Percentiles rank a stretch among this genome's conserved stretches.
Conservation (phyloP, 35 echinoderm and acorn worm genomes). For the Patiria miniata region DNA sequence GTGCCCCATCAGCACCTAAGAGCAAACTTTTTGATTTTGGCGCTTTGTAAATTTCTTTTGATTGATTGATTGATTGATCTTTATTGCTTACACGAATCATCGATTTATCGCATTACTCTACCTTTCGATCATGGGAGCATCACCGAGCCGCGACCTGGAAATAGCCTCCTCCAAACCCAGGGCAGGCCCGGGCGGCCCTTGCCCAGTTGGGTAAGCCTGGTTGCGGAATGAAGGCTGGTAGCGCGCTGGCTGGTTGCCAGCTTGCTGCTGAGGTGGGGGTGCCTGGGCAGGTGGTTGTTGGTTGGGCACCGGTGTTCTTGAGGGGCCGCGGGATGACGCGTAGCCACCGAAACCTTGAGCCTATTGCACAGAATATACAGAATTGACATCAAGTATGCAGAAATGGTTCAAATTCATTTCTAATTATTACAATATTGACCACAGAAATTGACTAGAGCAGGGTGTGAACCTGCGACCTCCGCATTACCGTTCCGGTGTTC, state of each 20-base stretch:
- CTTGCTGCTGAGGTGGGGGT: neutral
- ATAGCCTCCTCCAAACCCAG: constrained; percentile 66
- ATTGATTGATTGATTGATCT: too few relatives aligned
- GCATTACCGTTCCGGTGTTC: too few relatives aligned
- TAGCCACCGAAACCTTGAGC: neutral
- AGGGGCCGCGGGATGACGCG: neutral
- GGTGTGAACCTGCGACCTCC: too few relatives aligned
- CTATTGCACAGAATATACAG: too few relatives aligned
- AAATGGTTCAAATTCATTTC: too few relatives aligned
- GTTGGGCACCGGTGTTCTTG: constrained; percentile 13
- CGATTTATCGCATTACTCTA: neutral
- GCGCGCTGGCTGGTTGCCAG: neutral
- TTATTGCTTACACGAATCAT: too few relatives aligned
- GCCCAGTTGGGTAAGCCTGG: constrained; percentile 37
- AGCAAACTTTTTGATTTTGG: too few relatives aligned
- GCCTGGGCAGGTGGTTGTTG: constrained; percentile 40
- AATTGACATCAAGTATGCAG: too few relatives aligned
- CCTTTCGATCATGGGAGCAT: constrained; percentile 1
- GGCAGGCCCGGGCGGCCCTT: constrained; percentile 28
- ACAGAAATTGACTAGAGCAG: too few relatives aligned
- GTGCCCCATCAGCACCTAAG: too few relatives aligned
- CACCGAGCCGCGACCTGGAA: constrained; percentile 51
- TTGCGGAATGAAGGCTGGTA: constrained; percentile 83
- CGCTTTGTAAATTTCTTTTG: too few relatives aligned
- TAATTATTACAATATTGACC: too few relatives aligned